A percentile compares a stretch with the other conserved stretches of the same genome.
Conservation (phyloP, 2,797 vertebrate genomes). For the Gymnothorax reevesii region DNA sequence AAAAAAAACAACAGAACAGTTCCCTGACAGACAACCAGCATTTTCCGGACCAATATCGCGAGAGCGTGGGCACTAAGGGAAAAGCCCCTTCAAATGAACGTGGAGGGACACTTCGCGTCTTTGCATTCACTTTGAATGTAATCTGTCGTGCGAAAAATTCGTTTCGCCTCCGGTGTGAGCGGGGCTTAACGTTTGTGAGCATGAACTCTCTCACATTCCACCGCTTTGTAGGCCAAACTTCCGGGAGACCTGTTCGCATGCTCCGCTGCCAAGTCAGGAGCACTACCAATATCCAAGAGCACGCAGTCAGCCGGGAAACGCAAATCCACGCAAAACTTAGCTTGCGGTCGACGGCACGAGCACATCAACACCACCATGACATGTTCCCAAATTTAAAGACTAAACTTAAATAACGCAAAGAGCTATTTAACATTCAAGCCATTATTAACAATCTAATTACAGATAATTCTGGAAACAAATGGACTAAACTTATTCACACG, state of each 20-base stretch:
- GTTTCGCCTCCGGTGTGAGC: too few species aligned
- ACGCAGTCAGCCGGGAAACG: not conserved
- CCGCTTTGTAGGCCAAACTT: not conserved
- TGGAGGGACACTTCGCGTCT: too few species aligned
- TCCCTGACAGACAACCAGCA: not conserved
- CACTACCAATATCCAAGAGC: not conserved
- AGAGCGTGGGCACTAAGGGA: not conserved
- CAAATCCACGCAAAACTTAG: not conserved
- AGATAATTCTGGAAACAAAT: too few species aligned
- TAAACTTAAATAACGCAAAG: not conserved
- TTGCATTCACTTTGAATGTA: too few species aligned
- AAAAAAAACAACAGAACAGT: not conserved
- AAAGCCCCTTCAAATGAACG: not conserved
- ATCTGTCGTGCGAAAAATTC: too few species aligned
- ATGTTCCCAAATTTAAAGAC: not conserved
- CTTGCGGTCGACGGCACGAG: not conserved
- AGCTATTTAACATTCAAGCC: not conserved
- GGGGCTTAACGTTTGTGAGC: not conserved
- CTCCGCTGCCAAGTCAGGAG: not conserved
- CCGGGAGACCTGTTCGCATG: not conserved
- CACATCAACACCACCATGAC: not conserved
- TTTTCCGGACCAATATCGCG: not conserved
- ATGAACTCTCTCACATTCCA: slow-evolving; percentile 12
- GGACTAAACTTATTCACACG: too few species aligned
- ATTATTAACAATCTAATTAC: not conserved